Conservation (phyloP, 2,113 vertebrate genomes). For the Gobius niger region DNA sequence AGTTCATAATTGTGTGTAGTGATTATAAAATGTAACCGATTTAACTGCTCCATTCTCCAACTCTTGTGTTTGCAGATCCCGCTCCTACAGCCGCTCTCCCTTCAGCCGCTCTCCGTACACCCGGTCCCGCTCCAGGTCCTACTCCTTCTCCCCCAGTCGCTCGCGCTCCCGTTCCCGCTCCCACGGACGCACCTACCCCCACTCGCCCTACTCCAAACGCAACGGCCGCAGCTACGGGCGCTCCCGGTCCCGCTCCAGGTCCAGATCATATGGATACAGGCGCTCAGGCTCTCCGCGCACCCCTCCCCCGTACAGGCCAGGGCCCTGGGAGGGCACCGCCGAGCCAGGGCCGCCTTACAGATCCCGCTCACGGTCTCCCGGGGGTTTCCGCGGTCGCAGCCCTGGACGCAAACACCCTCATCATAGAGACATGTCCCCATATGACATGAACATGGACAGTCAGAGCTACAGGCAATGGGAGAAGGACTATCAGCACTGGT, state of each 20-base stretch:
- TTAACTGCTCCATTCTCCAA: neutral
- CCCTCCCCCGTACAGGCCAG: slow-evolving; percentile 82
- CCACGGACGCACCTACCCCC: slow-evolving; percentile 88
- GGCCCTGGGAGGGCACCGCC: slow-evolving; percentile 57
- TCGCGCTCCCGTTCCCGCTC: slow-evolving; percentile 83
- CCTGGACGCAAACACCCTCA: slow-evolving; percentile 82
- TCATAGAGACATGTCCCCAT: slow-evolving; percentile 83
- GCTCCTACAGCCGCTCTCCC: slow-evolving; percentile 92
- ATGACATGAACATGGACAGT: slow-evolving; percentile 88
- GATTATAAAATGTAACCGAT: no score
- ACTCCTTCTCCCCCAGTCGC: slow-evolving; percentile 81
- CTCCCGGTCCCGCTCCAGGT: slow-evolving; percentile 66
- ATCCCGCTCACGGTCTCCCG: slow-evolving; percentile 84
- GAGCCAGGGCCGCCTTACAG: slow-evolving; percentile 52
- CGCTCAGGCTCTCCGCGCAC: slow-evolving; percentile 85
- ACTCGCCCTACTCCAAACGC: slow-evolving; percentile 86
- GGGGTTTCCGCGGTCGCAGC: slow-evolving; percentile 81
- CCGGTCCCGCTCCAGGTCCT: slow-evolving; percentile 88
- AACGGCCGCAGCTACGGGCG: slow-evolving; percentile 75
- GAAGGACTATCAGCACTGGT: slow-evolving; percentile 93
- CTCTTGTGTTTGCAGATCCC: slow-evolving; percentile 79
- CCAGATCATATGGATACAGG: slow-evolving; percentile 88
- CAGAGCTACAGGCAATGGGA: slow-evolving; percentile 94
- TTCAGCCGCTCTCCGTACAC: slow-evolving; percentile 91
- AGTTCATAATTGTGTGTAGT: no score